Conservation (phyloP, 2,888 invertebrate genomes). For the Polydrusus cervinus region DNA sequence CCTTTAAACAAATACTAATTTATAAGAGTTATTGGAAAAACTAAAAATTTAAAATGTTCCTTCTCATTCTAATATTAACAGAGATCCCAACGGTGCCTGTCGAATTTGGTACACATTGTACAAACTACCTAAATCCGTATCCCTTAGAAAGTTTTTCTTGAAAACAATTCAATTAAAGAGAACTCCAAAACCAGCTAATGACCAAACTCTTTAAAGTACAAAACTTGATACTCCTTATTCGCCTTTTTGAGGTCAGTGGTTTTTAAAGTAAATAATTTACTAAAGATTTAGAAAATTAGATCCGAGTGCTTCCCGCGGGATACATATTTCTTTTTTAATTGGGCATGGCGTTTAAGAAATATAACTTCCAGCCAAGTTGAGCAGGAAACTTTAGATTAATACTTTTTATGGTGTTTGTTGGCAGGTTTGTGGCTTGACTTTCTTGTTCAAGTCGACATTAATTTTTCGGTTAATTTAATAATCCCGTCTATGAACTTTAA, state of each 20-base stretch:
- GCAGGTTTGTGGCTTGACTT: conserved; percentile 3
- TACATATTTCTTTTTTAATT: conserved; percentile 37
- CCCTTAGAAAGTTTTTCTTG: neutral
- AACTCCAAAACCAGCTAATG: neutral
- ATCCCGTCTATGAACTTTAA: neutral
- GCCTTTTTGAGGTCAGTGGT: conserved; percentile 39
- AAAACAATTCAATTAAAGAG: neutral
- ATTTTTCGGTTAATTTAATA: neutral
- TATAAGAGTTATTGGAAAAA: too few species aligned
- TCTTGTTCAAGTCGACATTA: neutral
- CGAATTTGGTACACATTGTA: too few species aligned
- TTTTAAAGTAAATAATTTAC: conserved; percentile 38
- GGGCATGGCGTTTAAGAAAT: conserved; percentile 31
- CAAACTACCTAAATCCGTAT: too few species aligned
- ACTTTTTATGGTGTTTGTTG: conserved; percentile 9
- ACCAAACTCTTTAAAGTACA: neutral
- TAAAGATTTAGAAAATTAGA: conserved; percentile 41
- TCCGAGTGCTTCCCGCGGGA: conserved; percentile 19
- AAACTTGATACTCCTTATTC: conserved; percentile 7
- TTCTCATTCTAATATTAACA: too few species aligned
- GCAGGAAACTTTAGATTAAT: conserved; percentile 32
- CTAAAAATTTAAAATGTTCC: too few species aligned
- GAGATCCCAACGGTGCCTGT: too few species aligned
- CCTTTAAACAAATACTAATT: too few species aligned
- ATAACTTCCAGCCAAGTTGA: conserved; percentile 24